Conservation (phyloP, 2,888 invertebrate genomes). For the Plebejus anna region DNA sequence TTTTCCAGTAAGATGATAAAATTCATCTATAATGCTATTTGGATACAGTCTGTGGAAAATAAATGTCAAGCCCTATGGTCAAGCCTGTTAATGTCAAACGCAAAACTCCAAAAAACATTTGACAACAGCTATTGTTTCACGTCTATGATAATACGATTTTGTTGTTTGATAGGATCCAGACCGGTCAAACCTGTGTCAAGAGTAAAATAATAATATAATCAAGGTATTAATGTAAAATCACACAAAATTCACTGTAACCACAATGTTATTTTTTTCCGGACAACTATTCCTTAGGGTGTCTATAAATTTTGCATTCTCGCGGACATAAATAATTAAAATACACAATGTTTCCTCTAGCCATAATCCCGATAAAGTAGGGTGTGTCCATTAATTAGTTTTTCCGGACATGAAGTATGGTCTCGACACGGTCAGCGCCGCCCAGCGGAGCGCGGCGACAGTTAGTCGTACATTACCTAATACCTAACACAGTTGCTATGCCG, state of each 20-base stretch:
- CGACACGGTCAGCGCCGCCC: slow-evolving; percentile 20
- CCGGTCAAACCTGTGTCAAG: too few relatives aligned
- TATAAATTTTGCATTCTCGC: neutral
- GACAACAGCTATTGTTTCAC: too few relatives aligned
- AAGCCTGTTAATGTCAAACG: too few relatives aligned
- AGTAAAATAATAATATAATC: too few relatives aligned
- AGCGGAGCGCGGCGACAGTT: slow-evolving; percentile 21
- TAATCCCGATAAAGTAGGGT: slow-evolving; percentile 8
- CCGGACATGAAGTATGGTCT: slow-evolving; percentile 16
- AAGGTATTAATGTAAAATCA: neutral
- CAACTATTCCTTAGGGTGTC: neutral
- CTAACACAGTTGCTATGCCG: neutral
- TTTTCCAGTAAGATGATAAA: too few relatives aligned
- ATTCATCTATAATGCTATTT: too few relatives aligned
- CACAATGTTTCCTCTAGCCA: neutral
- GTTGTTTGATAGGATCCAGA: too few relatives aligned
- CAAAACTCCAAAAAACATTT: too few relatives aligned
- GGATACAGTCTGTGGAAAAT: too few relatives aligned
- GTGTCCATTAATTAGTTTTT: slow-evolving; percentile 7
- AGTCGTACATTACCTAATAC: slow-evolving; percentile 18
- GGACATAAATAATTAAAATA: neutral
- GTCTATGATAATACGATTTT: too few relatives aligned
- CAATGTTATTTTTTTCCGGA: neutral
- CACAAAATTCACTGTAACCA: neutral
- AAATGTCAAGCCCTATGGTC: too few relatives aligned